These are phyloP conservation scores for Trichomycterus rosablanca DNA, from an alignment of 2,113 vertebrate genomes.

Conservation along the genomic window DNA sequence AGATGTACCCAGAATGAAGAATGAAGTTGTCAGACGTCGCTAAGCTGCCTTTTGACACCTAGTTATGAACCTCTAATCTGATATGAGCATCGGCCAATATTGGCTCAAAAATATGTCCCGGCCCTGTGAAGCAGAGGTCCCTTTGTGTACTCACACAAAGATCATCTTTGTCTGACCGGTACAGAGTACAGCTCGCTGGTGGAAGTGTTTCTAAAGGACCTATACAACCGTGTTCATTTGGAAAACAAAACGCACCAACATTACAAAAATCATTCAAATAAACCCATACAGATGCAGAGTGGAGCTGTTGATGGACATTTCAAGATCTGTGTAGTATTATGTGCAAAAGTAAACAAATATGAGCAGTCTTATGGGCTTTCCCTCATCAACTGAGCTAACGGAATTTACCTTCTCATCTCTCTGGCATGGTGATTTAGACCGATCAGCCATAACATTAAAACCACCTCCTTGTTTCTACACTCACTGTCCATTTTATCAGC, in stretches of 20 bases:
- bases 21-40: slow-evolving; percentile 20
- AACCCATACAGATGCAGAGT: neutral
- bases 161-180: slow-evolving; percentile 21
- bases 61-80: slow-evolving; percentile 33
- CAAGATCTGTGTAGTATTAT: slow-evolving; percentile 13
- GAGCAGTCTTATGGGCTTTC: slow-evolving; percentile 1
- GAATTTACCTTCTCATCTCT: neutral
- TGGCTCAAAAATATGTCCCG: slow-evolving; percentile 9
- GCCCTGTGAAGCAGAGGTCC: slow-evolving; percentile 11
- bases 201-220: slow-evolving; percentile 10
- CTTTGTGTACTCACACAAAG: slow-evolving; percentile 31
- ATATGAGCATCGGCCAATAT: slow-evolving; percentile 28
- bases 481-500: too few relatives aligned
- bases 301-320: slow-evolving; percentile 17
- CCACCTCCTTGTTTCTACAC: too few relatives aligned
- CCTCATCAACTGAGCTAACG: neutral
- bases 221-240: too few relatives aligned
- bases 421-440: too few relatives aligned
- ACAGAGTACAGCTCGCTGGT: slow-evolving; percentile 2
- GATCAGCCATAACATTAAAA: too few relatives aligned
- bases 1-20: slow-evolving; percentile 2
- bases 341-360: slow-evolving; percentile 8
- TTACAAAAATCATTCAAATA: slow-evolving; percentile 5
- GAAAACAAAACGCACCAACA: slow-evolving; percentile 3
- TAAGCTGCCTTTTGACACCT: slow-evolving; percentile 33